phyloP scores from a whole-genome alignment of 2,888 invertebrate species.

The Leptogaster cylindrica region DNA sequence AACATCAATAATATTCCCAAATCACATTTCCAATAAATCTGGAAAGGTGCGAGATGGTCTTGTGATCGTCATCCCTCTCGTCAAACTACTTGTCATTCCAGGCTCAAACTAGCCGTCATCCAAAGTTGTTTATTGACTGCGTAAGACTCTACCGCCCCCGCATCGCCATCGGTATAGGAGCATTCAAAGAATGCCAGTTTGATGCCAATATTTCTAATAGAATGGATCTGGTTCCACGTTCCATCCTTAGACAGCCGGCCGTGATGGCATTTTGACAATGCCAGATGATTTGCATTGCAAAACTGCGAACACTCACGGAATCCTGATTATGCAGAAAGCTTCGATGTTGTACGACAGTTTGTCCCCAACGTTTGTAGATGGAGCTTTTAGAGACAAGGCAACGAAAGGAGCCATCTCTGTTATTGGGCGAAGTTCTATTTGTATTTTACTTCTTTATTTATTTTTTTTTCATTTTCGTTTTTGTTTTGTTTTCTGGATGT shows the following conservation, averaged over 20 bases:
- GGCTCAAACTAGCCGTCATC: slow-evolving; percentile 14
- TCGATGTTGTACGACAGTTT: slow-evolving; percentile 23
- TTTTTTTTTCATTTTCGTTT: background rate
- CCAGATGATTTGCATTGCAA: slow-evolving; percentile 43
- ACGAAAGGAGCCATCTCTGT: slow-evolving; percentile 1
- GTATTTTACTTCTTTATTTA: background rate
- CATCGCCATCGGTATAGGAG: background rate
- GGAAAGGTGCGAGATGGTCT: background rate
- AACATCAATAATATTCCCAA: slow-evolving; percentile 9
- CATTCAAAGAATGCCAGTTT: slow-evolving; percentile 16
- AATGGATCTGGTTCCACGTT: slow-evolving; percentile 9
- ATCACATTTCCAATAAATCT: slow-evolving; percentile 9
- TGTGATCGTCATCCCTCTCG: background rate
- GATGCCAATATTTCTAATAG: slow-evolving; percentile 22
- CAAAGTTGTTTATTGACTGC: slow-evolving; percentile 13
- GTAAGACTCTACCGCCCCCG: slow-evolving; percentile 7
- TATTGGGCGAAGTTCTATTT: slow-evolving; percentile 15
- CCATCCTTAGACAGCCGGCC: slow-evolving; percentile 8
- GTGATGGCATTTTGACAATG: slow-evolving; percentile 39
- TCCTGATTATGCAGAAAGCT: slow-evolving; percentile 41
- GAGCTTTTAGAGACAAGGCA: background rate
- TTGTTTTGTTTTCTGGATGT: slow-evolving; percentile 16
- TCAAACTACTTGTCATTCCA: slow-evolving; percentile 20
- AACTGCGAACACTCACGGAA: slow-evolving; percentile 33
- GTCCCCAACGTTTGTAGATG: slow-evolving; percentile 14